Base-by-base conservation (phyloP, 2,113 vertebrate genomes). In the Propithecus coquereli region DNA sequence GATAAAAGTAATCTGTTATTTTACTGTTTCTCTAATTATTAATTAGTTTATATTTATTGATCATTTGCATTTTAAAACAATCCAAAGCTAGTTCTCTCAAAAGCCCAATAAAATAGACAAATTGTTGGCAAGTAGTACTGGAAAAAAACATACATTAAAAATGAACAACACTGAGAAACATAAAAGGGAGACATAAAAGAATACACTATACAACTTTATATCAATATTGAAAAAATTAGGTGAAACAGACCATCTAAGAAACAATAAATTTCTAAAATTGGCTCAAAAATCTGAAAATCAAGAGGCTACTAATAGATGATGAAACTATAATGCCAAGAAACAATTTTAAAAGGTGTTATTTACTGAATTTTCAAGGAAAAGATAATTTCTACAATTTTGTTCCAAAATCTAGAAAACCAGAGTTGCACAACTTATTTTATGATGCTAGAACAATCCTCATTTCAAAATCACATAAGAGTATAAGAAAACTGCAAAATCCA, bases 351-450 rank as follows among this genome's bases (percentile, higher is more conserved):
- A 63, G 9, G 25, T 83, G 9, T 80, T 23, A 87, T 65, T 71
- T 73, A 52, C 12, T 82, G 17, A 95, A 85, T 37, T 86, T 95
- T 63, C 50, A 87, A 82, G 66, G 16, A 59, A 87, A 65, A 66
- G 17, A 52, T 71, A 61, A 85, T 76, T 70, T 90, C 45, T 63
- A 88, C 14, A 89, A 80, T 17, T 73, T 40, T 94, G 45, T 71
- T 43, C 25, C 7, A 76, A 86, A 96, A 66, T 92, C n/a, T 57
- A 90, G 47, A 94, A 80, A 92, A 92, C 68, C 50, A 57, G 9
- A 89, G 12, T 32, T 82, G 76, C 2, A 71, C 11, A 81, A 86
- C 37, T 63, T 92, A 95, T 45, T 81, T 94, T 70, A 59, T 54
- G 23, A 59, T 54, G 14, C 14, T 61, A 87, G 54, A 92, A 54